phyloP scores from a whole-genome alignment of 1,140 invertebrate genomes.

The Druon quercuslanigerum region DNA sequence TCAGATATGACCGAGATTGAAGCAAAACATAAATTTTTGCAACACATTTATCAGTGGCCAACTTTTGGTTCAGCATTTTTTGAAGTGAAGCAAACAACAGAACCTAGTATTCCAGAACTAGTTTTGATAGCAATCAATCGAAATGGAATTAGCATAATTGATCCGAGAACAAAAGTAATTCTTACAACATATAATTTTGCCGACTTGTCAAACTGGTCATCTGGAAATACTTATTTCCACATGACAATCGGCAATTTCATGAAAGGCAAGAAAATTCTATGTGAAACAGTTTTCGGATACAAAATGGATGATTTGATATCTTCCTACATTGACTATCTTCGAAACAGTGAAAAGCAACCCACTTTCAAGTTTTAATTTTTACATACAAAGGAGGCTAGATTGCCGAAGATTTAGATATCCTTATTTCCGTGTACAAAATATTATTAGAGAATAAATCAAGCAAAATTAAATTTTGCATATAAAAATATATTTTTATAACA shows the following conservation, averaged over 20 bases:
- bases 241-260: slow-evolving; percentile 99
- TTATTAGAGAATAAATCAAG: too few relatives aligned
- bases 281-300: slow-evolving; percentile 99
- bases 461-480: too few relatives aligned
- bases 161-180: slow-evolving; percentile 98
- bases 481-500: too few relatives aligned
- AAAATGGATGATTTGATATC: slow-evolving; percentile 99
- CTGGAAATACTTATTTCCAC: slow-evolving; percentile 99
- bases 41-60: slow-evolving; percentile 97
- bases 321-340: slow-evolving; percentile 87
- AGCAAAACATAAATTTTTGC: slow-evolving; percentile 98
- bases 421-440: too few relatives aligned
- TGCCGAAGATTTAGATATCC: too few relatives aligned
- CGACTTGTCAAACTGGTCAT: slow-evolving; percentile 99
- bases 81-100: slow-evolving; percentile 98
- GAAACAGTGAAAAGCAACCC: slow-evolving; percentile 7
- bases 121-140: slow-evolving; percentile 99
- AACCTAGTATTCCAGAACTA: slow-evolving; percentile 98
- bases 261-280: slow-evolving; percentile 95
- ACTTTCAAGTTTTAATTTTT: not conserved
- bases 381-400: too few relatives aligned
- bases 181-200: slow-evolving; percentile 99
- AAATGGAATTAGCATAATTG: slow-evolving; percentile 98
- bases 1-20: slow-evolving; percentile 93
- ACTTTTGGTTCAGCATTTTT: slow-evolving; percentile 99